Percentiles rank a stretch among this genome's conserved stretches.
phyloP scores from a whole-genome alignment of 2,888 invertebrate genomes.

The Elysia crispata region DNA sequence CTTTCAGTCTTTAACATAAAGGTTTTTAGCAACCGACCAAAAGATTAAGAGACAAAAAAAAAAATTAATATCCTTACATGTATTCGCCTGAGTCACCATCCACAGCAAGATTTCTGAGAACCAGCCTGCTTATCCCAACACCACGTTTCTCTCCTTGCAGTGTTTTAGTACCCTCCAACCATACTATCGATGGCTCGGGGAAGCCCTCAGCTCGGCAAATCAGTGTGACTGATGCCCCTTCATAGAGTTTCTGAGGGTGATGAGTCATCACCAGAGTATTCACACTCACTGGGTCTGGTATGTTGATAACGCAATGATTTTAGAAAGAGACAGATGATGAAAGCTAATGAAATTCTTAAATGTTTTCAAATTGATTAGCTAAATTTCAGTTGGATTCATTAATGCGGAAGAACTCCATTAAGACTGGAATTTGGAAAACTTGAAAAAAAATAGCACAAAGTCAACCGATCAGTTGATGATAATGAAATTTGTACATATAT shows the following conservation, averaged over 20 bases:
- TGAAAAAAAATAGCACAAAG: no score
- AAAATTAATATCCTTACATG: background rate
- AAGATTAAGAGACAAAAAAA: background rate
- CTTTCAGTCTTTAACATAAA: no score
- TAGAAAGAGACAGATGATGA: no score
- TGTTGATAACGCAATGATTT: background rate
- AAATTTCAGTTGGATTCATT: no score
- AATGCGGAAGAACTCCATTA: no score
- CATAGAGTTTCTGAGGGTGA: conserved; percentile 1
- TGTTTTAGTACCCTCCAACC: conserved; percentile 2
- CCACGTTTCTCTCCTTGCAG: no score
- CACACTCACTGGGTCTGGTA: conserved; percentile 16
- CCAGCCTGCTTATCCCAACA: background rate
- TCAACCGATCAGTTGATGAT: no score
- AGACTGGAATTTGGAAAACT: no score
- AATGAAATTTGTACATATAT: no score
- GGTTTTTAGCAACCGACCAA: no score
- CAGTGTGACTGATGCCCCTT: conserved; percentile 23
- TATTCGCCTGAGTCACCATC: background rate
- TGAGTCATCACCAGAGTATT: background rate
- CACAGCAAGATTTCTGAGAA: background rate
- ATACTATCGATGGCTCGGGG: conserved; percentile 16
- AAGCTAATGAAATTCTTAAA: no score
- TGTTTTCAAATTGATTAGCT: no score
- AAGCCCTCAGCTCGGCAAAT: conserved; percentile 27